Evolutionary conservation across 1,140 invertebrate species (phyloP), one percentile per base, ranked within the genome.

Genomic region (Drosophila serrata): DNA sequence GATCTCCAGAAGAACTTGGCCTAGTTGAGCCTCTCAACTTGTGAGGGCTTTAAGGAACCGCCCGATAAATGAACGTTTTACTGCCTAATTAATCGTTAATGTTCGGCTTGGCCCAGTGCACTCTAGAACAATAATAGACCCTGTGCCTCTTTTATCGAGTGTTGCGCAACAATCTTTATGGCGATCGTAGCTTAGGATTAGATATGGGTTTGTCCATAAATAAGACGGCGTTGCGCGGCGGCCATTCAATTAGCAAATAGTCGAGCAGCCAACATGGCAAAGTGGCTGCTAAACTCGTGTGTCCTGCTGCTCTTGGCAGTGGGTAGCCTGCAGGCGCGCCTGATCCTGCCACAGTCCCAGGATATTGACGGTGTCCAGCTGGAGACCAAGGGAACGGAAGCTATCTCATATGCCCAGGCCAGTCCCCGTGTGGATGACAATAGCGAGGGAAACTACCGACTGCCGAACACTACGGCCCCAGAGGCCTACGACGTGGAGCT

Each of bases 231-330:
- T 22, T 51, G 8, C 7, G 15, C 24, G 64, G 60, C 60, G 31
- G 9, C 22, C 42, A 17, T 29, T 51, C 72, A 55, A 48, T 82
- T 48, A 24, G 40, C 24, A 37, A 49, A 22, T 98, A 84, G 97
- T 97, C 35, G 93, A 97, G 72, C 98, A 98, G 90, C 96, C 97
- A 3, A 93, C 15, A 98, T 98, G 84, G 42, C 68, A 60, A 65
- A 40, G 29, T 74, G 62, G 42, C 11, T 78, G 33, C 17, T 70
- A 11, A 90, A 53, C 8, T 75, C 48, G 37, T 70, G 57, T 57
- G 17, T 74, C 43, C 61, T 85, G 11, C 49, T 86, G 45, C 42
- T 87, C 17, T 24, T 90, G 48, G 55, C 43, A n/a, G 72, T 43
- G 33, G 64, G 39, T 6, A 70, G 77, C 40, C 42, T 76, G 9